These are phyloP conservation scores for Tragelaphus buxtoni DNA, from an alignment of 2,113 vertebrate genomes.

Conservation along the genomic window DNA sequence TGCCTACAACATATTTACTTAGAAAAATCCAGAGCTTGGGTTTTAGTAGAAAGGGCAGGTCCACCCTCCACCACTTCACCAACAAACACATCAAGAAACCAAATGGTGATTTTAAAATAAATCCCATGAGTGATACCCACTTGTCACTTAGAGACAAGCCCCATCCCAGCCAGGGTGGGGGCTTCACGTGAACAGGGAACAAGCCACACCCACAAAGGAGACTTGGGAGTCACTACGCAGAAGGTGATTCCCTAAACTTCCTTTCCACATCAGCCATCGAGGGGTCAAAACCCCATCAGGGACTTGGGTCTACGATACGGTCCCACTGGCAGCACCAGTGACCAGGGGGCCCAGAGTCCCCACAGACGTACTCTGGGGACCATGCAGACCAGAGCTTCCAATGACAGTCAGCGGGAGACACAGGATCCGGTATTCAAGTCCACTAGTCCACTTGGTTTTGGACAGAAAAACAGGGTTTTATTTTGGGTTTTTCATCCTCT, in stretches of 20 bases:
- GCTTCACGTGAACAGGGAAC: neutral
- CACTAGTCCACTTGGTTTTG: neutral
- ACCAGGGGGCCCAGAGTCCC: too few relatives aligned
- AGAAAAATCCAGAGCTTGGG: neutral
- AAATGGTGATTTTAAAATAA: neutral
- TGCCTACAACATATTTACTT: neutral
- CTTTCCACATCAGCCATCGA: neutral
- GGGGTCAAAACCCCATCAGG: neutral
- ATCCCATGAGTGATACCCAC: neutral
- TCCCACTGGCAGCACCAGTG: neutral
- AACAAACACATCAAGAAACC: neutral
- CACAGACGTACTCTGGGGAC: too few relatives aligned
- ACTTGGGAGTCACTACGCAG: neutral
- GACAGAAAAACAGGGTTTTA: neutral
- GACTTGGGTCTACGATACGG: neutral
- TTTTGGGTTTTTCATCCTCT: neutral
- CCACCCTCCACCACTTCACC: neutral
- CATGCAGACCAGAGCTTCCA: neutral
- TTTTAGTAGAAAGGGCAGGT: neutral
- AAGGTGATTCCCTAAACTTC: neutral
- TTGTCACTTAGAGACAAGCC: neutral
- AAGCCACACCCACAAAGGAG: neutral
- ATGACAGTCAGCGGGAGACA: neutral
- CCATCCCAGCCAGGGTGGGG: neutral
- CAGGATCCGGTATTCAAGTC: neutral